Percentiles rank a stretch among this genome's conserved stretches.
phyloP scores from a whole-genome alignment of 2,113 vertebrate genomes.

The Bos taurus region ARS-UCD2.0 NC_037338.1:50675501-50676000 shows the following conservation, averaged over 20 bases:
- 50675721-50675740: slow-evolving; percentile 16
- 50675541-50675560: neutral
- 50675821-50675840: neutral
- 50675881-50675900: neutral
- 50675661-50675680: neutral
- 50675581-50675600: neutral
- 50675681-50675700: neutral
- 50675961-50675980: neutral
- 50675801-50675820: neutral
- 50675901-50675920: neutral
- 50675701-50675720: neutral
- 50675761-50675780: neutral
- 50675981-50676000: neutral
- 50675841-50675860: neutral
- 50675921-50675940: neutral
- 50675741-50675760: neutral
- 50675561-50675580: neutral
- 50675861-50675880: neutral
- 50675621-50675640: neutral
- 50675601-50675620: neutral
- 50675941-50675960: neutral
- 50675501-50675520: neutral
- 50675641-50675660: slow-evolving; percentile 14
- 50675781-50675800: neutral
- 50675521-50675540: neutral